These are phyloP conservation scores for Zalophus californianus DNA, from an alignment of 2,797 vertebrate genomes.

Conservation along the genomic window DNA sequence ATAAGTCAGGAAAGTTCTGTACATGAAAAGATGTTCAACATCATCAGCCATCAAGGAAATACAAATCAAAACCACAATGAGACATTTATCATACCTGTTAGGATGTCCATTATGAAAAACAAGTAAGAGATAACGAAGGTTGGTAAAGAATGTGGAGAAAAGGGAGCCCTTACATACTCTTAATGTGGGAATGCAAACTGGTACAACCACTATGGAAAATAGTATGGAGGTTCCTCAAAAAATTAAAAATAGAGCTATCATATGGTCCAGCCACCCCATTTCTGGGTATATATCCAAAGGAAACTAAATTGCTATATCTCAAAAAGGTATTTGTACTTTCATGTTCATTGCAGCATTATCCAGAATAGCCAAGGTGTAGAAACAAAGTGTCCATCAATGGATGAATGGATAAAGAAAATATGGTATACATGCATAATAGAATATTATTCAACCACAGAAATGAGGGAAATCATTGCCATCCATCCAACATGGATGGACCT, in stretches of 20 bases:
- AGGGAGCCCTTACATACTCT: background rate
- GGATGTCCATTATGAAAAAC: background rate
- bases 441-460: background rate
- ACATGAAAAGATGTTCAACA: background rate
- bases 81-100: background rate
- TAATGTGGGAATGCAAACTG: background rate
- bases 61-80: background rate
- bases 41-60: background rate
- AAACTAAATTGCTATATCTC: background rate
- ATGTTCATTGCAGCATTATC: background rate
- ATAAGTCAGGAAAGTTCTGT: background rate
- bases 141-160: background rate
- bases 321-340: background rate
- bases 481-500: background rate
- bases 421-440: background rate
- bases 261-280: background rate
- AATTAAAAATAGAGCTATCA: background rate
- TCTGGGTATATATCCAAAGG: background rate
- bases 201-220: background rate
- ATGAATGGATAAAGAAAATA: background rate
- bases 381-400: background rate
- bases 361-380: background rate
- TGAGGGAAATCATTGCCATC: background rate
- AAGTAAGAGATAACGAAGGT: background rate
- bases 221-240: background rate